Evolutionary conservation across 2,797 vertebrate species (phyloP).

Genomic region (Crossoptilon crossoptilon): DNA sequence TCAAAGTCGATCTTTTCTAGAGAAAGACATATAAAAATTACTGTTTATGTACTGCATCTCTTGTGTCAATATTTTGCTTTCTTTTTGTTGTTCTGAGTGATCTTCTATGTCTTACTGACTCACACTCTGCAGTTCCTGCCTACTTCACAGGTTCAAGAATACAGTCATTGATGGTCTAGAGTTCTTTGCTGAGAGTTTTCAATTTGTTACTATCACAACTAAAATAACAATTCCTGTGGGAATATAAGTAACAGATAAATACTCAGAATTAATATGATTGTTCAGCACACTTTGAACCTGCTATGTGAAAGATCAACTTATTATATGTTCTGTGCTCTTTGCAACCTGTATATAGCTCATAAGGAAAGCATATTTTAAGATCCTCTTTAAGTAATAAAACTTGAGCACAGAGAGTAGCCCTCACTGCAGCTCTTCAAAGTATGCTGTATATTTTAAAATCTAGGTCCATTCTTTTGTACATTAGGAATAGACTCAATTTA

Average conservation of each 20-base stretch:
- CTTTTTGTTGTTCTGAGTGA: neutral
- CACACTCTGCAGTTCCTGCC: neutral
- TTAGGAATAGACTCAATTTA: neutral
- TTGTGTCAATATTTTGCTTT: neutral
- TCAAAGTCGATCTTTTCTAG: neutral
- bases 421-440: neutral
- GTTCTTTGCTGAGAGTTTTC: neutral
- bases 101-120: neutral
- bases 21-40: neutral
- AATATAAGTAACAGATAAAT: neutral
- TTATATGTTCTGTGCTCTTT: neutral
- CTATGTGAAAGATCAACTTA: neutral
- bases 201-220: neutral
- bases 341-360: neutral
- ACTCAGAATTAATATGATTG: neutral
- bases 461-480: neutral
- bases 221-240: neutral
- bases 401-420: neutral
- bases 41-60: rapidly evolving
- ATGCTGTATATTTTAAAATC: neutral
- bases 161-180: neutral
- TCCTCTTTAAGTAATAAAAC: neutral
- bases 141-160: neutral
- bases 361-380: neutral
- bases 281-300: neutral